Evolutionary conservation across 2,888 invertebrate species (phyloP).

Genomic region (Synanthedon tipuliformis): DNA sequence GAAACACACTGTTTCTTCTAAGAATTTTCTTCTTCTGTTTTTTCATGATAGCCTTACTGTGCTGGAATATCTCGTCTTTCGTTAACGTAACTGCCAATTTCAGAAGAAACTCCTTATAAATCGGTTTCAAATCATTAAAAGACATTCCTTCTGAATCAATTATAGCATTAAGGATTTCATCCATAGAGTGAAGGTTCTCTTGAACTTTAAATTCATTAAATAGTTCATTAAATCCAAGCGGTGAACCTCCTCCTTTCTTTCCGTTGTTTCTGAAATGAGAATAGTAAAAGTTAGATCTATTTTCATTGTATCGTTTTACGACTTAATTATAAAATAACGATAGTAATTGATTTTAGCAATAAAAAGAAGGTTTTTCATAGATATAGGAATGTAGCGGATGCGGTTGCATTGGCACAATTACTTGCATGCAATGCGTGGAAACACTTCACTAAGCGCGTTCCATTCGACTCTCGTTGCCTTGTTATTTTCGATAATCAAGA

Average conservation of each 20-base stretch:
- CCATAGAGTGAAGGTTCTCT: constrained; percentile 88
- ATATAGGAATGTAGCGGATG: constrained; percentile 48
- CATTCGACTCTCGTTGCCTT: constrained; percentile 34
- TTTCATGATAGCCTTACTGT: constrained; percentile 90
- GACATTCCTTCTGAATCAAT: constrained; percentile 94
- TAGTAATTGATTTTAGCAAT: neutral
- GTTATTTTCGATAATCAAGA: constrained; percentile 28
- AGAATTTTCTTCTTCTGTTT: constrained; percentile 80
- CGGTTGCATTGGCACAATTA: constrained; percentile 53
- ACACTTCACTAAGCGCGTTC: constrained; percentile 47
- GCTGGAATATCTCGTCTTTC: constrained; percentile 91
- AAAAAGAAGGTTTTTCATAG: neutral
- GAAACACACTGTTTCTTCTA: constrained; percentile 65
- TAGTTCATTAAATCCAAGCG: constrained; percentile 86
- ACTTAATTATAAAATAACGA: neutral
- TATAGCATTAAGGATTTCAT: constrained; percentile 88
- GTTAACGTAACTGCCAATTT: constrained; percentile 89
- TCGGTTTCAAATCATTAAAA: constrained; percentile 90
- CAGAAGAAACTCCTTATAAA: constrained; percentile 89
- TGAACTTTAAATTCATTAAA: constrained; percentile 89
- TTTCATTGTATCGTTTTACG: neutral
- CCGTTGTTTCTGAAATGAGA: constrained; percentile 69
- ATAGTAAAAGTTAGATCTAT: neutral
- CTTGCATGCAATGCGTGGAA: constrained; percentile 45
- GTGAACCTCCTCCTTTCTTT: constrained; percentile 79